Percentiles rank a stretch among this genome's conserved stretches.
These are phyloP conservation scores for Nesoenas mayeri DNA, from an alignment of 2,113 vertebrate species.

Conservation along the genomic window DNA sequence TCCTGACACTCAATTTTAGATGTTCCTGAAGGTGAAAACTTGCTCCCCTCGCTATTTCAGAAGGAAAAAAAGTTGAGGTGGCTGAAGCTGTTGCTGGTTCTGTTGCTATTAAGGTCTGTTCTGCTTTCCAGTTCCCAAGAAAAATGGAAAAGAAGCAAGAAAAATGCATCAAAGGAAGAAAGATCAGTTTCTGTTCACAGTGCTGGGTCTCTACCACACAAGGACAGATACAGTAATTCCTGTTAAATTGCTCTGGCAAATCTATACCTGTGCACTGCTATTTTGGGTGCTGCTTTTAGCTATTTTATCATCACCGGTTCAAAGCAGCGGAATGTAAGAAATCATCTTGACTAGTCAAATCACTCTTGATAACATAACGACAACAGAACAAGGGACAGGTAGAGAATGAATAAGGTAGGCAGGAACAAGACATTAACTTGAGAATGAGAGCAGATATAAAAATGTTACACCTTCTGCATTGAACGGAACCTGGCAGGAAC, in stretches of 20 bases:
- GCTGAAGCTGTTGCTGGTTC: not conserved
- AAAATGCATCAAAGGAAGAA: not conserved
- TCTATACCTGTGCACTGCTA: conserved; percentile 33
- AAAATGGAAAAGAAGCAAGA: not conserved
- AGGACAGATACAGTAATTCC: conserved; percentile 24
- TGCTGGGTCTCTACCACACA: not conserved
- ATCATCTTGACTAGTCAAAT: conserved; percentile 50
- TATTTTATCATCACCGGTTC: conserved; percentile 30
- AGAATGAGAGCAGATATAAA: conserved; percentile 24
- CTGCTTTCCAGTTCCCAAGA: not conserved
- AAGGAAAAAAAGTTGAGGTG: not conserved
- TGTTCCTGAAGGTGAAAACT: not conserved
- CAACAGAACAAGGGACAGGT: conserved; percentile 47
- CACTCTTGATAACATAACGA: not conserved
- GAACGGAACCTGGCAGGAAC: conserved; percentile 3
- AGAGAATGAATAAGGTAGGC: conserved; percentile 38
- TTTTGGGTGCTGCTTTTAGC: conserved; percentile 34
- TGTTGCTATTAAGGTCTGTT: not conserved
- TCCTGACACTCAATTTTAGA: not conserved
- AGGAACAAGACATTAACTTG: conserved; percentile 39
- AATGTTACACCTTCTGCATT: conserved; percentile 12
- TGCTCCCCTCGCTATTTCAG: not conserved
- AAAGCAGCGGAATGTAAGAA: conserved; percentile 18
- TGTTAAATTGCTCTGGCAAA: not conserved
- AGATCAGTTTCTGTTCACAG: not conserved